Percentiles rank a stretch among this genome's conserved stretches.
Conservation (phyloP, 2,113 vertebrate species). For the Microcebus murinus region DNA sequence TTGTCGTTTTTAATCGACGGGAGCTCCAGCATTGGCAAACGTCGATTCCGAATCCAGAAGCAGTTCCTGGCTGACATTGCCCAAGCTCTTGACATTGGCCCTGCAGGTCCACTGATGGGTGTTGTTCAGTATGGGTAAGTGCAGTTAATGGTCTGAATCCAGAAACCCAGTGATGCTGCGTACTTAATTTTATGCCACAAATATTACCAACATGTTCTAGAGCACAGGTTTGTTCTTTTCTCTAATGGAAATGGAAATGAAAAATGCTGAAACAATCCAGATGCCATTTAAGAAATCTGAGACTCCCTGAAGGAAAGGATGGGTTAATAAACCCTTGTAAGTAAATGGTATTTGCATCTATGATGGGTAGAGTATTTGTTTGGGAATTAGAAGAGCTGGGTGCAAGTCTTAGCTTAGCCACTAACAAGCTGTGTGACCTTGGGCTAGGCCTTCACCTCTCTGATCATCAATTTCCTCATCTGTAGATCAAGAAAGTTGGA, state of each 20-base stretch:
- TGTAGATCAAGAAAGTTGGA: neutral
- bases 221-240: neutral
- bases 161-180: neutral
- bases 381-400: neutral
- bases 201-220: neutral
- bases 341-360: neutral
- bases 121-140: constrained; percentile 96
- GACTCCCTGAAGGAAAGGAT: neutral
- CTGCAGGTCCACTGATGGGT: constrained; percentile 94
- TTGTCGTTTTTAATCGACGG: constrained; percentile 96
- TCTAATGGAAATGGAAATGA: neutral
- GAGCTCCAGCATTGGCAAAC: constrained; percentile 96
- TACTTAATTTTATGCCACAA: neutral
- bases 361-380: neutral
- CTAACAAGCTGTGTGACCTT: neutral
- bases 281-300: neutral
- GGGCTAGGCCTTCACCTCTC: neutral
- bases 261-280: neutral
- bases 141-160: neutral
- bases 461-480: neutral
- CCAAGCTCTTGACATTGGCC: constrained; percentile 91
- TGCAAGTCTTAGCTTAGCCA: neutral
- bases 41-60: constrained; percentile 97
- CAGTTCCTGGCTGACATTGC: constrained; percentile 92
- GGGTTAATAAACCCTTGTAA: neutral